These are phyloP conservation scores for Myotis davidii DNA, from an alignment of 2,113 vertebrate genomes.

Conservation along the genomic window DNA sequence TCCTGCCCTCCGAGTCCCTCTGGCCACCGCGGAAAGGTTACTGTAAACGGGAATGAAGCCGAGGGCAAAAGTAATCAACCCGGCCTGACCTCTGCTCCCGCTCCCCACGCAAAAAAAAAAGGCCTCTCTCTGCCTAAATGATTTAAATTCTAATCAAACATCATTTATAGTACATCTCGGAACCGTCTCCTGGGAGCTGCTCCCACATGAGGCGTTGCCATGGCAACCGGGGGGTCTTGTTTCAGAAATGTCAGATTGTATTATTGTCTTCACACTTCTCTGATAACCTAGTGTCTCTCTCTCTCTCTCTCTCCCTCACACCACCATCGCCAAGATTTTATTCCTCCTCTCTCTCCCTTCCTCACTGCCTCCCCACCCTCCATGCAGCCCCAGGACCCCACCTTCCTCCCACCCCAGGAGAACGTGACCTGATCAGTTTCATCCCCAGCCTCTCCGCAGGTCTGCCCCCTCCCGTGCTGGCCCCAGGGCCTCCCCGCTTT, in stretches of 20 bases:
- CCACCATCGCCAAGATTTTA: slow-evolving; percentile 25
- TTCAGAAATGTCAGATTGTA: slow-evolving; percentile 99
- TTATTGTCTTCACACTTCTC: slow-evolving; percentile 99
- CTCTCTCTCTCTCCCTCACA: slow-evolving; percentile 75
- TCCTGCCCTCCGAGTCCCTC: slow-evolving; percentile 11
- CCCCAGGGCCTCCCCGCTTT: not conserved
- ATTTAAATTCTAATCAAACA: slow-evolving; percentile 99
- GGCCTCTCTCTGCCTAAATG: slow-evolving; percentile 95
- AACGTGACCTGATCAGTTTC: slow-evolving; percentile 64
- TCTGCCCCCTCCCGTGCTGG: not conserved
- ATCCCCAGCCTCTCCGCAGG: slow-evolving; percentile 9
- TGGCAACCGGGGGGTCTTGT: slow-evolving; percentile 98
- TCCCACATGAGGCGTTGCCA: slow-evolving; percentile 96
- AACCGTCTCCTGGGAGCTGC: slow-evolving; percentile 91
- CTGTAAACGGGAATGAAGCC: slow-evolving; percentile 61
- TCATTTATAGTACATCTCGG: slow-evolving; percentile 97
- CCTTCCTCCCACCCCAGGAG: slow-evolving; percentile 24
- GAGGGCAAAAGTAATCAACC: slow-evolving; percentile 73
- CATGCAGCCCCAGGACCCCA: slow-evolving; percentile 46
- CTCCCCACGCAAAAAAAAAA: too few relatives aligned
- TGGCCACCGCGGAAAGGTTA: slow-evolving; percentile 55
- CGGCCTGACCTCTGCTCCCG: slow-evolving; percentile 58
- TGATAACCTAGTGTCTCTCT: slow-evolving; percentile 92
- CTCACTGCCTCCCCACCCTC: not conserved
- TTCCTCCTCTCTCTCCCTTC: slow-evolving; percentile 25